Base-by-base conservation (phyloP, 1,140 invertebrate genomes). In the Mactra quadrangularis region DNA sequence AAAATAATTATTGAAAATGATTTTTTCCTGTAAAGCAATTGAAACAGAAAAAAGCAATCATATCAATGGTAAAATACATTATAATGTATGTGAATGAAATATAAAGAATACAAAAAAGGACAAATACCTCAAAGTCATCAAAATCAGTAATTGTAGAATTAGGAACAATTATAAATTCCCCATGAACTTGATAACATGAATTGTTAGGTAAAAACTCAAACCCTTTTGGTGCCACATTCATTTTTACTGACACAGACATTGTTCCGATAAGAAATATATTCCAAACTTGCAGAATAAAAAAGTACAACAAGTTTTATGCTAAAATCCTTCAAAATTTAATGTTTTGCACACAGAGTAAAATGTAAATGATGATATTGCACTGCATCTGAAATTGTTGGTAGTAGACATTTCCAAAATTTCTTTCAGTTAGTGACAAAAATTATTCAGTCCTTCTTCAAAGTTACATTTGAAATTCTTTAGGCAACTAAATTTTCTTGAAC, bases 51-150 rank as follows among this genome's bases (percentile, higher is more conserved):
- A n/a, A n/a, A n/a, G n/a, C n/a, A n/a, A n/a, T n/a, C n/a, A n/a
- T n/a, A n/a, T n/a, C n/a, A n/a, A n/a, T n/a, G n/a, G n/a, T n/a
- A n/a, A n/a, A n/a, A n/a, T n/a, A n/a, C n/a, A n/a, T n/a, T n/a
- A n/a, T n/a, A n/a, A n/a, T n/a, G n/a, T n/a, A n/a, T n/a, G 53
- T 55, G 27, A 55, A 7, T 27, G 19, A 55, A 55, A 27, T 9
- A 55, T 6, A 22, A 55, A n/a, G 19, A 27, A 27, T 19, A 55
- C 53, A 55, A 27, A 55, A 27, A n/a, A n/a, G 38, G 38, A 41
- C 6, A 7, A 41, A 15, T 72, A 72, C 70, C 70, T 72, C 31
- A 1, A 53, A 72, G 22, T 72, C 70, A 6, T 53, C n/a, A n/a
- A n/a, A n/a, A n/a, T n/a, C 70, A 13, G 19, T 35, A 19, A 72